These are phyloP conservation scores for Euglossa dilemma DNA, from an alignment of 1,140 invertebrate genomes.

Conservation along the genomic window DNA sequence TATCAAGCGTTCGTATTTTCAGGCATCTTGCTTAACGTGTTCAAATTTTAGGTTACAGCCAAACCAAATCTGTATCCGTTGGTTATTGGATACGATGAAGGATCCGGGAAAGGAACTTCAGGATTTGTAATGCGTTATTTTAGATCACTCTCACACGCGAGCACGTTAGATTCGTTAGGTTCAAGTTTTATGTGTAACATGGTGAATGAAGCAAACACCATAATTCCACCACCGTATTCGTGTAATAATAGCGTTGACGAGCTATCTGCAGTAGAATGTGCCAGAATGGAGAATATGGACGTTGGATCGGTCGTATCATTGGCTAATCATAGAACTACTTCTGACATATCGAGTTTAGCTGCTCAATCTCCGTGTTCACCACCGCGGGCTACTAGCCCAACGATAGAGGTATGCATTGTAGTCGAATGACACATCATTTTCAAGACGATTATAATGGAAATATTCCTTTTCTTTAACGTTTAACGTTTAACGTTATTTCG, in stretches of 20 bases:
- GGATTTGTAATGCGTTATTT: conserved; percentile 93
- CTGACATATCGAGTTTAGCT: conserved; percentile 86
- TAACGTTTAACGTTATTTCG: conserved; percentile 19
- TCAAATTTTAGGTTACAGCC: conserved; percentile 87
- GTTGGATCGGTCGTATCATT: conserved; percentile 78
- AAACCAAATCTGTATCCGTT: conserved; percentile 92
- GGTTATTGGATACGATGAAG: conserved; percentile 90
- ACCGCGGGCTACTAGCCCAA: conserved; percentile 89
- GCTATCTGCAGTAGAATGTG: conserved; percentile 80
- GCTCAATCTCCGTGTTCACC: conserved; percentile 87
- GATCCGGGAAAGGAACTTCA: conserved; percentile 86
- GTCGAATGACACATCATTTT: not conserved
- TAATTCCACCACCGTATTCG: conserved; percentile 92
- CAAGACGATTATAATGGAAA: not conserved
- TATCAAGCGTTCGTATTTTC: not conserved
- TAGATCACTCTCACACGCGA: conserved; percentile 90
- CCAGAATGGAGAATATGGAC: conserved; percentile 72
- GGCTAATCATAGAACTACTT: conserved; percentile 85
- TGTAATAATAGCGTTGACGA: conserved; percentile 88
- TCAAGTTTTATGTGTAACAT: conserved; percentile 92
- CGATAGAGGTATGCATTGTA: conserved; percentile 82
- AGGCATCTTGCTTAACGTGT: not conserved
- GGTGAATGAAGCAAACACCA: conserved; percentile 90
- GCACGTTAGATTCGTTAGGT: conserved; percentile 91
- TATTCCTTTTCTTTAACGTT: not conserved